Evolutionary conservation across 2,888 invertebrate species (phyloP).

Genomic region (Ceramica pisi): DNA sequence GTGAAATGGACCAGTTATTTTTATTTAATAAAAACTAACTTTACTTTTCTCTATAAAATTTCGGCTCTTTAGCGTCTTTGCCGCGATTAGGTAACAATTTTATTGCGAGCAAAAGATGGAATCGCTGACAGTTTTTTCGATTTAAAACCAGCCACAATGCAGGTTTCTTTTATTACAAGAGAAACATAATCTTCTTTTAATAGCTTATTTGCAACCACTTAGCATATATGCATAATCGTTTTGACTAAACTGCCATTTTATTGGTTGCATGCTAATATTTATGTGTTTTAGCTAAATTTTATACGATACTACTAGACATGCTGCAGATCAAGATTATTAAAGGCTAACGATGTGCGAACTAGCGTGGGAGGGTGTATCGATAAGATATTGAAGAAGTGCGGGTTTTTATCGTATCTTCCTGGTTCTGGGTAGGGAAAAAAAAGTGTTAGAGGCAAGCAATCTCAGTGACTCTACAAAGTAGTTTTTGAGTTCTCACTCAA

Average conservation of each 20-base stretch:
- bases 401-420: conserved; percentile 49
- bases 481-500: neutral
- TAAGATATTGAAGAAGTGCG: conserved; percentile 38
- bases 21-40: neutral
- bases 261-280: conserved; percentile 25
- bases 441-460: neutral
- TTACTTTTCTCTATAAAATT: neutral
- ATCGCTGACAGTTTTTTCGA: conserved; percentile 27
- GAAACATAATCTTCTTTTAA: conserved; percentile 36
- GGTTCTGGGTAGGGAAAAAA: conserved; percentile 29
- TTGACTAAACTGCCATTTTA: conserved; percentile 32
- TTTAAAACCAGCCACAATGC: conserved; percentile 5
- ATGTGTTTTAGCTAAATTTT: conserved; percentile 34
- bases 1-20: too few relatives aligned
- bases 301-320: conserved; percentile 17
- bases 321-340: conserved; percentile 45
- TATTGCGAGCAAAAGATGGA: neutral
- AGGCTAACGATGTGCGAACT: conserved; percentile 53
- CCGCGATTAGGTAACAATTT: conserved; percentile 11
- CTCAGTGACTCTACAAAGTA: neutral
- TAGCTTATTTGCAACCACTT: conserved; percentile 52
- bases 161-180: conserved; percentile 31
- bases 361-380: conserved; percentile 40
- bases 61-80: neutral
- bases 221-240: conserved; percentile 52